Conservation (phyloP, 2,888 invertebrate species). For the Hartigia nigra region DNA sequence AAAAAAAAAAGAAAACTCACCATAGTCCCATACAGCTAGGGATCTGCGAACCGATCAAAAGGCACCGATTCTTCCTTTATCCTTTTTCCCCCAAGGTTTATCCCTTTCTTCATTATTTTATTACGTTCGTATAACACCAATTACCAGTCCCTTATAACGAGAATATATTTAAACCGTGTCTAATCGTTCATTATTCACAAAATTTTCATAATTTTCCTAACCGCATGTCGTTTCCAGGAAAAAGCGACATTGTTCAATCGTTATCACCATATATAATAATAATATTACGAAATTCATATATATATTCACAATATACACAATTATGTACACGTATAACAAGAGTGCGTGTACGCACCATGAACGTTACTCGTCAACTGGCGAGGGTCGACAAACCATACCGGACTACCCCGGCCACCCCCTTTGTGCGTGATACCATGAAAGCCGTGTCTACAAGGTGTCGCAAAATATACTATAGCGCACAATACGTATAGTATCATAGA, state of each 20-base stretch:
- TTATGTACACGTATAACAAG: neutral
- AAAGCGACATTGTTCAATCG: neutral
- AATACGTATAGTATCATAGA: neutral
- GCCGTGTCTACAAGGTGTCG: conserved; percentile 4
- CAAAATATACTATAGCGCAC: neutral
- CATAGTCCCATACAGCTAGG: neutral
- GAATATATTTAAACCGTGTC: neutral
- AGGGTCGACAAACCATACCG: conserved; percentile 53
- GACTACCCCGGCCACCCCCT: neutral
- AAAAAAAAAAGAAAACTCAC: neutral
- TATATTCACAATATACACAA: neutral
- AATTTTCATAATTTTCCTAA: neutral
- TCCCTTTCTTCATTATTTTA: neutral
- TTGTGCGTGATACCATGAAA: conserved; percentile 10
- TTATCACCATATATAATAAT: neutral
- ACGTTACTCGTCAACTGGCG: conserved; percentile 52
- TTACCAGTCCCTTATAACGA: neutral
- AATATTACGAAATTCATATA: neutral
- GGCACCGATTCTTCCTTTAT: neutral
- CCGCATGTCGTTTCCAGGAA: neutral
- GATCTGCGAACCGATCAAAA: neutral
- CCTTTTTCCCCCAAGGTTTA: neutral
- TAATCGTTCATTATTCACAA: neutral
- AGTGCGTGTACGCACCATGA: conserved; percentile 39
- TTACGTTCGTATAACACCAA: neutral